Evolutionary conservation across 2,797 vertebrate species (phyloP).

Genomic region (Amphiprion clarkii): DNA sequence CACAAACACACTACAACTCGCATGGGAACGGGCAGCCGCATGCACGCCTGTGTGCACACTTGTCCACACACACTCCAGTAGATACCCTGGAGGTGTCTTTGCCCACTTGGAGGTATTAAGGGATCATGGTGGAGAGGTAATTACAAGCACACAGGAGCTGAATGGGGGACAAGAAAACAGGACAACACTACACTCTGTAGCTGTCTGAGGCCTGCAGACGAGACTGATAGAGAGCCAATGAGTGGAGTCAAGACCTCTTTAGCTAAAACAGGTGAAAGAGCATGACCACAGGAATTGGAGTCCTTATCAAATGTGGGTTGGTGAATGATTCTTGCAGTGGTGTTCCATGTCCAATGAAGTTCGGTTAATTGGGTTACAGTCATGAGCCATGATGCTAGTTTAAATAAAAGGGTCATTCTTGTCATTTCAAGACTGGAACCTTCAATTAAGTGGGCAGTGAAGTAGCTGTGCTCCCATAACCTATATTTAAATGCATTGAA

Average conservation of each 20-base stretch:
- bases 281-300: background rate
- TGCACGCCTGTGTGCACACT: background rate
- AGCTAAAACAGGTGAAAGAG: conserved; percentile 21
- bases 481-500: no score
- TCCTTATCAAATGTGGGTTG: conserved; percentile 6
- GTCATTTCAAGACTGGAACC: no score
- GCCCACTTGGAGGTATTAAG: conserved; percentile 71
- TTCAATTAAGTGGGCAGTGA: no score
- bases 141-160: conserved; percentile 66
- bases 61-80: conserved; percentile 8
- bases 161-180: conserved; percentile 58
- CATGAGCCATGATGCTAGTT: background rate
- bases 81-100: conserved; percentile 64
- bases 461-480: no score
- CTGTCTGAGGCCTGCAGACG: conserved; percentile 39
- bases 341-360: background rate
- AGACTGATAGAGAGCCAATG: conserved; percentile 15
- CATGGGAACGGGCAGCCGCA: conserved; percentile 32
- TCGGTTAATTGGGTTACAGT: background rate
- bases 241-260: conserved; percentile 29
- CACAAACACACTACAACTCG: conserved; percentile 31
- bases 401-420: no score
- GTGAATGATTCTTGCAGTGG: background rate
- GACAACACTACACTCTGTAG: conserved; percentile 28
- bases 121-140: conserved; percentile 76